Base-by-base conservation (phyloP, 1,140 invertebrate genomes). In the Nixonia krombeini region DNA sequence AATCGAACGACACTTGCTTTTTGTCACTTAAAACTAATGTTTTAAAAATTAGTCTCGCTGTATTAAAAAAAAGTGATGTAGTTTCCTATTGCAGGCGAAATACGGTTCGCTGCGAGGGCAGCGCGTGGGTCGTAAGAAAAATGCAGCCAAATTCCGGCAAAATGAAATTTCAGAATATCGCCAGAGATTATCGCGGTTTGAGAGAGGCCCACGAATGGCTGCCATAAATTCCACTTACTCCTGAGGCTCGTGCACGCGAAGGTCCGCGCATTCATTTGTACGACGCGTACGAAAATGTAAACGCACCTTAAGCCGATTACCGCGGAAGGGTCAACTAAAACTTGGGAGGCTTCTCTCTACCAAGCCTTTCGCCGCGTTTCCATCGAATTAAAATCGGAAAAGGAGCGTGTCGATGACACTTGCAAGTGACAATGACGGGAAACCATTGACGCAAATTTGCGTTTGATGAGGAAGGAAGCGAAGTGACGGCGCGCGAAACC, bases 171-270 rank as follows among this genome's bases (percentile, higher is more conserved):
- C 57, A 65, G 61, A 65, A 65, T 64, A 52, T 17, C 41, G 61
- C n/a, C 45, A 29, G 47, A 63, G 66, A 77, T 79, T 78, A 75
- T 66, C 47, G 53, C 46, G 53, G 41, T 68, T 73, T 52, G 59
- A 67, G 56, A 56, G 45, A 59, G 58, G 58, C 63, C 52, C 56
- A 9, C 17, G 52, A 73, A 72, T 67, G 64, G 59, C 65, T 64
- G 66, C 73, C 78, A 76, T 83, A 83, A 83, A 83, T 83, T 79
- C 74, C 72, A 79, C 80, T 83, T 83, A 83, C 62, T 62, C 66
- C 58, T 57, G 52, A 58, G 57, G 45, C 57, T 64, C 63, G 57
- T 51, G 50, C 45, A 62, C 64, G 31, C 57, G 50, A 66, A 57
- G 47, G 57, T 52, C 28, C 31, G 35, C 52, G 49, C 75, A 76